Conservation (phyloP, 2,113 vertebrate species). For the Myrmecophaga tridactyla region DNA sequence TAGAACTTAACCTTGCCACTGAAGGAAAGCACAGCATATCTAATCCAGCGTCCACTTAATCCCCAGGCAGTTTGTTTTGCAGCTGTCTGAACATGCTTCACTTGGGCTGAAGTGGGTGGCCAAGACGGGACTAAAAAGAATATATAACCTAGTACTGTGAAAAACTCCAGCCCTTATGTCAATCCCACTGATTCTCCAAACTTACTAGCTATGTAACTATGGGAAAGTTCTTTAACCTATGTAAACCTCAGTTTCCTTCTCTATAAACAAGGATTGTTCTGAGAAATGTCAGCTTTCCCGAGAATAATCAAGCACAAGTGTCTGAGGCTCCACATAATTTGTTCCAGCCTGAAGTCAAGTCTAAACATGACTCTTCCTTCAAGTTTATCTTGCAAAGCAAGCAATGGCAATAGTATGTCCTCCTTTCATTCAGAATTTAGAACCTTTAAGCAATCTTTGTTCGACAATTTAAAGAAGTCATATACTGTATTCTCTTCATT, state of each 20-base stretch:
- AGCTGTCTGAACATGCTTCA: not conserved
- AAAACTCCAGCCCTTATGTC: not conserved
- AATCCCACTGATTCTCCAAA: not conserved
- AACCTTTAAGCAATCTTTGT: not conserved
- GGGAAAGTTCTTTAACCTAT: not conserved
- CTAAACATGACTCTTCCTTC: not conserved
- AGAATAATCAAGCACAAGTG: no score
- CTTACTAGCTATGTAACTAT: not conserved
- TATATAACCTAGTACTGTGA: not conserved
- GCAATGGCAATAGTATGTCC: not conserved
- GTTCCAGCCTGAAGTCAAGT: not conserved
- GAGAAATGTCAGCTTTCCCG: not conserved
- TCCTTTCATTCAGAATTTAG: not conserved
- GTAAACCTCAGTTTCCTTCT: constrained; percentile 10
- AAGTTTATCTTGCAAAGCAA: not conserved
- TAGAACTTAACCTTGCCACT: not conserved
- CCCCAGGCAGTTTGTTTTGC: not conserved
- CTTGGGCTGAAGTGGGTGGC: not conserved
- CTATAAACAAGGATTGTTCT: not conserved
- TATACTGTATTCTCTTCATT: not conserved
- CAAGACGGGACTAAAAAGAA: not conserved
- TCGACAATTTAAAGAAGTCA: not conserved
- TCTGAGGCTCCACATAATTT: not conserved
- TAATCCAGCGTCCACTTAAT: not conserved
- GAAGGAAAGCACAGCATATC: not conserved